A percentile compares a stretch with the other conserved stretches of the same genome.
Conservation (phyloP, 2,113 vertebrate genomes). For the Zootoca vivipara region DNA sequence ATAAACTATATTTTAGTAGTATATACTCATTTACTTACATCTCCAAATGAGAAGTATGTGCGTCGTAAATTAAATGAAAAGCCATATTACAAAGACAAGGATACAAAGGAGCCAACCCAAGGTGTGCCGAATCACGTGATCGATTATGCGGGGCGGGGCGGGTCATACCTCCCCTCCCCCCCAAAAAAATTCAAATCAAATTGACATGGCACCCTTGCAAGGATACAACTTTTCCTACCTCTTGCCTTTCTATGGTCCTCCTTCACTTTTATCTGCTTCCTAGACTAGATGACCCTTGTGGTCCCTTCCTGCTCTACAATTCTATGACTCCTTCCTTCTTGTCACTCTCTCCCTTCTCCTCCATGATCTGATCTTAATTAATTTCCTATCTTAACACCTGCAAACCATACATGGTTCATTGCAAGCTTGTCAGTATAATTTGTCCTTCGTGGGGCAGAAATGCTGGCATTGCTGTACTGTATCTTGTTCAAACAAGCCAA, state of each 20-base stretch:
- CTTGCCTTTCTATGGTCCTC: too few species aligned
- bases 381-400: neutral
- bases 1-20: neutral
- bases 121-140: too few species aligned
- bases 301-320: neutral
- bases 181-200: too few species aligned
- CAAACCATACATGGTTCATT: neutral
- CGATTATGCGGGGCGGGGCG: too few species aligned
- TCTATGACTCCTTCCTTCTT: too few species aligned
- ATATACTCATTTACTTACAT: neutral
- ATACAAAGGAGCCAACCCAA: too few species aligned
- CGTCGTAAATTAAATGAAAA: neutral
- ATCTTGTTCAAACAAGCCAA: neutral
- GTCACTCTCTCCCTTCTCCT: neutral
- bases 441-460: neutral
- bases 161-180: too few species aligned
- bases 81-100: neutral
- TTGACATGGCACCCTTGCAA: too few species aligned
- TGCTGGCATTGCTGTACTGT: neutral
- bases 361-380: neutral
- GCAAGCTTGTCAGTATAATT: neutral
- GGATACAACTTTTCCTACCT: neutral
- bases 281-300: too few species aligned
- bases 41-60: neutral
- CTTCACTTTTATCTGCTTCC: neutral